These are phyloP conservation scores for Heteromurus nitidus DNA, from an alignment of 2,888 invertebrate species.

Conservation along the genomic window DNA sequence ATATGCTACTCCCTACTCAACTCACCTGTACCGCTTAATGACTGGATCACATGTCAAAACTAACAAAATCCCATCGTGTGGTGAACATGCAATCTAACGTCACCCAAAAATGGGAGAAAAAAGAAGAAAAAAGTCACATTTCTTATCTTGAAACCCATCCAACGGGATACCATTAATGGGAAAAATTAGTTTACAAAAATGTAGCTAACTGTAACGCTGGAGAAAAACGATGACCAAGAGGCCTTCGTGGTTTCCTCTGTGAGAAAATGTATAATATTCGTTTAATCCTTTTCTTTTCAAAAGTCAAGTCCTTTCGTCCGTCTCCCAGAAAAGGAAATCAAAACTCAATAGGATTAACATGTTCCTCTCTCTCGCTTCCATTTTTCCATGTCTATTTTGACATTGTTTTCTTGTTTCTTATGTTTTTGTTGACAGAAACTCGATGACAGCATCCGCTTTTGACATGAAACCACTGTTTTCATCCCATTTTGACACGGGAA, in stretches of 20 bases:
- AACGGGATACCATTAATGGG: conserved; percentile 6
- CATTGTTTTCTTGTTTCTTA: neutral
- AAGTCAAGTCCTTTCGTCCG: neutral
- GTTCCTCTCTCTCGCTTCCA: neutral
- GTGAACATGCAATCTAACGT: neutral
- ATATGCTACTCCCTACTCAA: neutral
- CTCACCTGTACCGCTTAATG: conserved; percentile 17
- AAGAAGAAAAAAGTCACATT: too few species aligned
- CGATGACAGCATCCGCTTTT: conserved; percentile 38
- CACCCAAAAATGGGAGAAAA: neutral
- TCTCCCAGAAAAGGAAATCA: neutral
- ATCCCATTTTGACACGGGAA: conserved; percentile 29
- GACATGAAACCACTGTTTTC: conserved; percentile 49
- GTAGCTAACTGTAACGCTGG: neutral
- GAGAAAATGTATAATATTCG: conserved; percentile 4
- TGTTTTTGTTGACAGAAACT: conserved; percentile 38
- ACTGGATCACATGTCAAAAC: conserved; percentile 35
- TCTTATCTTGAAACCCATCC: too few species aligned
- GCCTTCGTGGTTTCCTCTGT: conserved; percentile 4
- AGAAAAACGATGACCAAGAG: conserved; percentile 33
- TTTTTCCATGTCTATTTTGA: neutral
- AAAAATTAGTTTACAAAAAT: neutral
- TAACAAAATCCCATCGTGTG: conserved; percentile 16
- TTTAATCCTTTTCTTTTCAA: neutral
- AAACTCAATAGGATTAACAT: conserved; percentile 39